Evolutionary conservation across 2,113 vertebrate genomes (phyloP).

Genomic region (Arenaria interpres): DNA sequence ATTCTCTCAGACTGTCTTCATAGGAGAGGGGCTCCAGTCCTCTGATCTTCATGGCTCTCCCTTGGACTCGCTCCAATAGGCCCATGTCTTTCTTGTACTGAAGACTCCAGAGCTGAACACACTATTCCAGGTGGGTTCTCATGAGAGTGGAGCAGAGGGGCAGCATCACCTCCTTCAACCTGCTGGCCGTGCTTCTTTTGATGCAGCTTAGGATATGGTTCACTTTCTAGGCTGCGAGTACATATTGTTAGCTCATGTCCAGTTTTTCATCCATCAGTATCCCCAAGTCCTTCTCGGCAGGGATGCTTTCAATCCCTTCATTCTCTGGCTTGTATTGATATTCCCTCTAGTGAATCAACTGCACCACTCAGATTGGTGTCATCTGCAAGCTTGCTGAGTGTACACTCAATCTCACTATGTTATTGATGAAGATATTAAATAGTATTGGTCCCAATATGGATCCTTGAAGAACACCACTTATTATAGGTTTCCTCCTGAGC

Average conservation of each 20-base stretch:
- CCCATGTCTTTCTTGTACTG: no score
- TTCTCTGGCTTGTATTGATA: background rate
- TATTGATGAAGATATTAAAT: background rate
- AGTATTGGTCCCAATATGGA: background rate
- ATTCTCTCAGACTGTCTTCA: background rate
- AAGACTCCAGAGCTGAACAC: background rate
- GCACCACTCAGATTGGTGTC: background rate
- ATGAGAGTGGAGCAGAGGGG: background rate
- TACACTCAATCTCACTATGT: background rate
- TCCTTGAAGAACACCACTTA: background rate
- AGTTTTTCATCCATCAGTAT: background rate
- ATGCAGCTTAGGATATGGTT: background rate
- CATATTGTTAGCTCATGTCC: background rate
- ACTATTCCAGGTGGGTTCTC: background rate
- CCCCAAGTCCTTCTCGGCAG: background rate
- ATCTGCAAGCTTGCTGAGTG: background rate
- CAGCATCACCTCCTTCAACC: background rate
- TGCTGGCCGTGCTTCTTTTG: background rate
- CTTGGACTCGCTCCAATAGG: background rate
- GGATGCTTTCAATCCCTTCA: background rate
- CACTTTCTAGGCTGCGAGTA: background rate
- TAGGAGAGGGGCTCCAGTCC: background rate
- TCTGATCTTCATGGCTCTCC: background rate
- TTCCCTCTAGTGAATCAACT: background rate
- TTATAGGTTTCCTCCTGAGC: background rate